phyloP scores from a whole-genome alignment of 1,140 invertebrate genomes.

The Drosophila baimaii region DNA sequence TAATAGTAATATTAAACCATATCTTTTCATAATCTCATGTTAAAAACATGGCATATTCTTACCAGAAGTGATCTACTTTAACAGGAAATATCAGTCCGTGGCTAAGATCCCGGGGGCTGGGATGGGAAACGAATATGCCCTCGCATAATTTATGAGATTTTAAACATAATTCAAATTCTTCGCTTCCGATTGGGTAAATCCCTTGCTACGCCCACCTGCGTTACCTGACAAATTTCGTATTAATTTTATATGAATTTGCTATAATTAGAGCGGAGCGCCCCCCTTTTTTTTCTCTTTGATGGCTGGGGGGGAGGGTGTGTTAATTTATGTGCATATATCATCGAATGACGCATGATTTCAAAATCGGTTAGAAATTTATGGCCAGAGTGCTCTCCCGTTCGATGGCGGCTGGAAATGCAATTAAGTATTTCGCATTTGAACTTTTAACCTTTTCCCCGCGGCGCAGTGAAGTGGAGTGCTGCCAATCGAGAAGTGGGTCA shows the following conservation, averaged over 20 bases:
- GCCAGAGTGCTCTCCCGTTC: conserved; percentile 10
- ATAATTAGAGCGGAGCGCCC: conserved; percentile 35
- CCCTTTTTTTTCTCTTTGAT: neutral
- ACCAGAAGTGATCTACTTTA: neutral
- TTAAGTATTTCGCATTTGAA: conserved; percentile 65
- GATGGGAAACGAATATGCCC: neutral
- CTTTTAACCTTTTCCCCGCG: conserved; percentile 60
- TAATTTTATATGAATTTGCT: conserved; percentile 49
- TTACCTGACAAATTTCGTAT: conserved; percentile 51
- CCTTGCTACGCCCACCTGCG: conserved; percentile 57
- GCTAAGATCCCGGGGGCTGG: too few species aligned
- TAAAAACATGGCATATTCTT: neutral
- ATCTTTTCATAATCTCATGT: too few species aligned
- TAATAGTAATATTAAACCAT: neutral
- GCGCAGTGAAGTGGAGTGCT: conserved; percentile 2
- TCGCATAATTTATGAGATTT: conserved; percentile 38
- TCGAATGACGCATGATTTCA: conserved; percentile 14
- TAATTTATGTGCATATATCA: conserved; percentile 21
- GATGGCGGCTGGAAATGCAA: conserved; percentile 40
- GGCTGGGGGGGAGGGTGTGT: neutral
- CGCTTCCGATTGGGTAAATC: conserved; percentile 11
- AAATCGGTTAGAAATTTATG: conserved; percentile 25
- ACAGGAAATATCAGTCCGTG: neutral
- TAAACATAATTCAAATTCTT: conserved; percentile 44
- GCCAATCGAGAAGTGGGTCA: conserved; percentile 62